Evolutionary conservation across 2,797 vertebrate species (phyloP), one percentile per base, ranked within the genome.

Genomic region (Sebastiscus albofasciatus): DNA sequence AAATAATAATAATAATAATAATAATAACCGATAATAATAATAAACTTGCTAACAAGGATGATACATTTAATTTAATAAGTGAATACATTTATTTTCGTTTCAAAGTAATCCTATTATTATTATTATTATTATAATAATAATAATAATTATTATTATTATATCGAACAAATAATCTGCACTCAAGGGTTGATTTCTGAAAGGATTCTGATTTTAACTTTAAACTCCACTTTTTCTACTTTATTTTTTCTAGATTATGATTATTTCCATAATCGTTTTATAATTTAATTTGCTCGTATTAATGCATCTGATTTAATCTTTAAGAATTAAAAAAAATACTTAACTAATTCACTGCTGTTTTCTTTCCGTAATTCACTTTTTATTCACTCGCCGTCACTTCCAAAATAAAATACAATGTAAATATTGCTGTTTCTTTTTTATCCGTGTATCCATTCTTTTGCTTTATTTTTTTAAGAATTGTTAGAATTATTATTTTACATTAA

Each of bases 111-210:
- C 3, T n/a, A 8, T 61, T n/a, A 16, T 39, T 5, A 12, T 59
- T 42, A 33, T 33, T 59, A 8, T 66, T 26, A 54, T 49, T 20
- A 31, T 58, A 60, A 42, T 27, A 56, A 34, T 14, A 66, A 56
- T 24, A 24, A 24, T 24, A 24, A 26, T 65, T 59, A 34, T 49
- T 34, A 13, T 71, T 71, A 34, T 65, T 59, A 39, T 26, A 49
- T 74, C 49, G 16, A 87, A 84, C 42, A 61, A 88, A 85, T 60
- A 34, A 66, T 62, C 8, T 71, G 4, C 24, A 20, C 6, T n/a
- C 2, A 8, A 33, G 1, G 10, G 3, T 75, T 71, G 10, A 49
- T 82, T 82, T 49, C 13, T 26, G 6, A 75, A 54, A 72, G 2
- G 34, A 9, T 62, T 13, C 9, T 75, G 69, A 4, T 79, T 61